These are phyloP conservation scores for Drosophila pachea DNA, from an alignment of 1,140 invertebrate genomes.

Conservation along the genomic window DNA sequence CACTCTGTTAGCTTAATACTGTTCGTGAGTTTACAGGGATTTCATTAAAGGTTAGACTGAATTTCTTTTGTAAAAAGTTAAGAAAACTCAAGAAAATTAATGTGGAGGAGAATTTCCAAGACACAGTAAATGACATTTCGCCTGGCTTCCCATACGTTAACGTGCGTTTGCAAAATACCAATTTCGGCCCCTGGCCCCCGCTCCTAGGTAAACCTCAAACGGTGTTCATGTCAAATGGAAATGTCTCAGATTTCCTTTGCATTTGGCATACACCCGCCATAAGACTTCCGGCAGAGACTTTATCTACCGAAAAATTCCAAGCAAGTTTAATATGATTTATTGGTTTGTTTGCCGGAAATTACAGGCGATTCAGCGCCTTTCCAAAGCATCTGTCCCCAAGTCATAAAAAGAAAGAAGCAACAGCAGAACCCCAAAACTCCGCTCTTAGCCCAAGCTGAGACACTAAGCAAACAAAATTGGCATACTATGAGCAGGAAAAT, in stretches of 20 bases:
- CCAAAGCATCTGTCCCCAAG: slow-evolving; percentile 32
- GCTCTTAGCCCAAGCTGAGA: slow-evolving; percentile 30
- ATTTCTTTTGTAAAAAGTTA: not conserved
- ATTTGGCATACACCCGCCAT: slow-evolving; percentile 57
- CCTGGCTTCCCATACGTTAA: slow-evolving; percentile 1
- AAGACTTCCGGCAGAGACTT: slow-evolving; percentile 56
- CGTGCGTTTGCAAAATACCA: not conserved
- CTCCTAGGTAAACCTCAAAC: not conserved
- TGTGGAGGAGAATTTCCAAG: not conserved
- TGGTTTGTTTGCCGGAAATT: slow-evolving; percentile 78
- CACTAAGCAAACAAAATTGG: slow-evolving; percentile 62
- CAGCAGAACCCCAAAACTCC: slow-evolving; percentile 7
- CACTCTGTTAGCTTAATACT: too few relatives aligned
- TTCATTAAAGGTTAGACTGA: too few relatives aligned
- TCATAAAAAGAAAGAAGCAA: slow-evolving; percentile 38
- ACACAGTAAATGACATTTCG: not conserved
- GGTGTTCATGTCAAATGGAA: slow-evolving; percentile 46
- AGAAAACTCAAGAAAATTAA: not conserved
- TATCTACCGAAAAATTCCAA: slow-evolving; percentile 40
- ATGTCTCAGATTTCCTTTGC: slow-evolving; percentile 64
- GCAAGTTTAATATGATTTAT: slow-evolving; percentile 78
- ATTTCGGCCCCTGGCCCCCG: not conserved
- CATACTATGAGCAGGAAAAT: slow-evolving; percentile 52
- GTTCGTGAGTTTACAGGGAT: too few relatives aligned
- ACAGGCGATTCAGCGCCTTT: slow-evolving; percentile 54